Conservation (phyloP, 2,888 invertebrate genomes). For the Pinctada fucata region DNA sequence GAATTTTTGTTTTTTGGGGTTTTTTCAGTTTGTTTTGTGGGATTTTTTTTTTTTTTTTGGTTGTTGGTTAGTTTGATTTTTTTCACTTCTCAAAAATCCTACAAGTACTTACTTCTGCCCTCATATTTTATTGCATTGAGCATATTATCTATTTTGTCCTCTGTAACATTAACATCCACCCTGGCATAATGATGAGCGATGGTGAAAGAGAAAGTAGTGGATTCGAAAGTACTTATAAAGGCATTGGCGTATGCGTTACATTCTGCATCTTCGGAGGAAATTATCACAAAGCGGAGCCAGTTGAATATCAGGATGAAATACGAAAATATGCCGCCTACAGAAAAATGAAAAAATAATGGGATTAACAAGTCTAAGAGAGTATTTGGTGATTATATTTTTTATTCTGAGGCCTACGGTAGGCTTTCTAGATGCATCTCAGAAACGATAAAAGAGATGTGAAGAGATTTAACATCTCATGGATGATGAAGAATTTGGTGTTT, state of each 20-base stretch:
- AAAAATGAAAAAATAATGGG: not conserved
- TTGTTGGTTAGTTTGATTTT: too few relatives aligned
- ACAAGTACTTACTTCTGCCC: constrained; percentile 65
- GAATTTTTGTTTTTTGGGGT: not conserved
- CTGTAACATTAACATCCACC: constrained; percentile 39
- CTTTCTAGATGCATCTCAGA: not conserved
- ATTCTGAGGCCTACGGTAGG: not conserved
- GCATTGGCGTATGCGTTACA: constrained; percentile 47
- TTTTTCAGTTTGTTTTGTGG: too few relatives aligned
- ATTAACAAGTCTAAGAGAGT: not conserved
- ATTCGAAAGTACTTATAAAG: constrained; percentile 48
- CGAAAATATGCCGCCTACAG: constrained; percentile 60
- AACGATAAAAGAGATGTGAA: not conserved
- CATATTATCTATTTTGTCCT: constrained; percentile 46
- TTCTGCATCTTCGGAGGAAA: constrained; percentile 53
- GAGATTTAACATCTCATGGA: too few relatives aligned
- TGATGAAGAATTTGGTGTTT: too few relatives aligned
- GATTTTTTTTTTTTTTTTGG: too few relatives aligned
- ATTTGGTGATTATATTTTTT: not conserved
- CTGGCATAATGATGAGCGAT: constrained; percentile 56
- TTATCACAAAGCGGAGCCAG: constrained; percentile 60
- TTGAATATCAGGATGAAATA: constrained; percentile 53
- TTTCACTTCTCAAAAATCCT: not conserved
- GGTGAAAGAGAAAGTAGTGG: constrained; percentile 13
- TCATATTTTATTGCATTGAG: constrained; percentile 58